These are phyloP conservation scores for Lasiommata megera DNA, from an alignment of 2,888 invertebrate genomes.

Conservation along the genomic window DNA sequence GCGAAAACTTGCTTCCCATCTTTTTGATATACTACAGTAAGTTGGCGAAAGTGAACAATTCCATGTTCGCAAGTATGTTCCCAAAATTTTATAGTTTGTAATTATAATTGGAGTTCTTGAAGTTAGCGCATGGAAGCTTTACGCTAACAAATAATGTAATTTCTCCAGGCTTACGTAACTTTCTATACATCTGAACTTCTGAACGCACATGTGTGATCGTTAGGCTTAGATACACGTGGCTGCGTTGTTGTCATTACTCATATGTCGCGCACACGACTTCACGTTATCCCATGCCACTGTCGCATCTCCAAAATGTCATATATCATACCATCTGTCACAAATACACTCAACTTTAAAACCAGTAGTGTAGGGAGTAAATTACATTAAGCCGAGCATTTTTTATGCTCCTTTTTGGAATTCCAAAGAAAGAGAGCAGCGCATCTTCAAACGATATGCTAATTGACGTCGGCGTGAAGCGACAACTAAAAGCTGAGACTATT, in stretches of 20 bases:
- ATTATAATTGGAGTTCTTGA: neutral
- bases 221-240: slow-evolving; percentile 61
- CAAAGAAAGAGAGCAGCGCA: slow-evolving; percentile 54
- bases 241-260: slow-evolving; percentile 79
- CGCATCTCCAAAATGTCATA: slow-evolving; percentile 55
- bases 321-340: slow-evolving; percentile 41
- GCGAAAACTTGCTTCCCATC: neutral
- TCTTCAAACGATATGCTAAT: slow-evolving; percentile 79
- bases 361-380: slow-evolving; percentile 43
- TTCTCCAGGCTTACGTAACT: slow-evolving; percentile 53
- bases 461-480: slow-evolving; percentile 66
- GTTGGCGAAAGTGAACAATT: neutral
- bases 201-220: slow-evolving; percentile 71
- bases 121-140: neutral
- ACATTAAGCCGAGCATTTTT: slow-evolving; percentile 31
- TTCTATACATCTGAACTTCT: slow-evolving; percentile 47
- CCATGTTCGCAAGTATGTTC: neutral
- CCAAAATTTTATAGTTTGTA: slow-evolving; percentile 26
- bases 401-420: slow-evolving; percentile 45
- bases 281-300: slow-evolving; percentile 51
- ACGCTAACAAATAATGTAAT: slow-evolving; percentile 15
- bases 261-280: slow-evolving; percentile 74
- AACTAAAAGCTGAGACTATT: slow-evolving; percentile 53
- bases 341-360: slow-evolving; percentile 58
- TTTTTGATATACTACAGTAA: neutral